Evolutionary conservation across 2,113 vertebrate species (phyloP).

Genomic region (Scalopus aquaticus): DNA sequence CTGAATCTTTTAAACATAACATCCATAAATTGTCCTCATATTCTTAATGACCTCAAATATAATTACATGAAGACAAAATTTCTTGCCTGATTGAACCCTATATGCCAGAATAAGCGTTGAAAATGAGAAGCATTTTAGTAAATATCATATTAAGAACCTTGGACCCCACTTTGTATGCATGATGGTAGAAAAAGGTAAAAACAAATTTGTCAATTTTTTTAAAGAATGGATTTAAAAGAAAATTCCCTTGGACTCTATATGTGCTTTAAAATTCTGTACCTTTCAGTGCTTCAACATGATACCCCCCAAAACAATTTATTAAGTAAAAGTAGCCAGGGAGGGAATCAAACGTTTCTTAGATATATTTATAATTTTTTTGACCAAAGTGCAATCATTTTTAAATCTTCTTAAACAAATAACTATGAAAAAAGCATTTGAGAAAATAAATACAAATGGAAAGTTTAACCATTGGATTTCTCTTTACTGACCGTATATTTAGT

Average conservation of each 20-base stretch:
- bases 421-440: constrained; percentile 75
- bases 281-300: constrained; percentile 62
- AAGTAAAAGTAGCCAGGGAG: constrained; percentile 67
- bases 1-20: constrained; percentile 20
- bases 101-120: constrained; percentile 18
- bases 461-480: constrained; percentile 77
- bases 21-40: constrained; percentile 17
- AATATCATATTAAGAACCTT: constrained; percentile 47
- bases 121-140: constrained; percentile 56
- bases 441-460: constrained; percentile 78
- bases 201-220: not conserved
- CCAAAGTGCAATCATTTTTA: constrained; percentile 85
- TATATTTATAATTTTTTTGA: constrained; percentile 77
- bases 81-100: constrained; percentile 31
- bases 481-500: constrained; percentile 26
- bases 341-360: constrained; percentile 71
- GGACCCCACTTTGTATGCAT: not conserved
- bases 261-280: constrained; percentile 17
- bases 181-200: not conserved
- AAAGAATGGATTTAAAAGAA: constrained; percentile 2
- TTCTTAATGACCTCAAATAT: constrained; percentile 52
- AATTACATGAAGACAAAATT: constrained; percentile 64
- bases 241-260: not conserved
- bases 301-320: not conserved
- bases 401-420: constrained; percentile 75